Conservation (phyloP, 2,797 vertebrate genomes). For the Acipenser ruthenus region DNA sequence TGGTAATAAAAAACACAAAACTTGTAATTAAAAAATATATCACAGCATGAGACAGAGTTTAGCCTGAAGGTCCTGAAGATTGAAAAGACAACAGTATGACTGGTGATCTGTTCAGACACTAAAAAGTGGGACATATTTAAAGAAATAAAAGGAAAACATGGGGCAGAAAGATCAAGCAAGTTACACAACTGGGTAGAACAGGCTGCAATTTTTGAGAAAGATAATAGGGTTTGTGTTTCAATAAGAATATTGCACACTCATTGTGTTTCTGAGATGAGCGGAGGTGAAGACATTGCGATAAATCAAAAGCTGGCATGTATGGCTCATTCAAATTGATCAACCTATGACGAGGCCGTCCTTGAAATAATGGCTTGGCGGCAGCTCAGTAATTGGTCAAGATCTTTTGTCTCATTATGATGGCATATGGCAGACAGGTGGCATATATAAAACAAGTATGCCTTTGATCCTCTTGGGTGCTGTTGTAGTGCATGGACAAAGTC, state of each 20-base stretch:
- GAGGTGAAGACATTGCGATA: neutral
- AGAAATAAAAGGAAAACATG: too few relatives aligned
- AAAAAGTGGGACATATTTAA: too few relatives aligned
- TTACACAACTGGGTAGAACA: too few relatives aligned
- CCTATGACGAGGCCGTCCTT: conserved; percentile 5
- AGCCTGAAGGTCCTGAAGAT: too few relatives aligned
- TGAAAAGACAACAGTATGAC: too few relatives aligned
- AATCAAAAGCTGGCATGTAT: neutral
- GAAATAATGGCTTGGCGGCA: neutral
- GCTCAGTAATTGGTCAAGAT: conserved; percentile 14
- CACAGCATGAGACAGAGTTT: too few relatives aligned
- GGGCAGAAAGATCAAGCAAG: too few relatives aligned
- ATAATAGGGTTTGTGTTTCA: neutral
- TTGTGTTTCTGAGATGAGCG: neutral
- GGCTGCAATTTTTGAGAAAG: neutral
- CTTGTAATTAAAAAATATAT: too few relatives aligned
- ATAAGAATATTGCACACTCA: neutral
- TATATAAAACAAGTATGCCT: conserved; percentile 5
- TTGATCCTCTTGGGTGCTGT: conserved; percentile 10
- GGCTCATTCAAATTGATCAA: neutral
- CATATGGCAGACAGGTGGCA: conserved; percentile 19
- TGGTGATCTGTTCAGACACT: too few relatives aligned
- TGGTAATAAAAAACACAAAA: too few relatives aligned
- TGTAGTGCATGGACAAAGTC: conserved; percentile 4
- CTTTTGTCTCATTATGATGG: conserved; percentile 12